phyloP scores from a whole-genome alignment of 2,113 vertebrate genomes.

The Apodemus sylvaticus region DNA sequence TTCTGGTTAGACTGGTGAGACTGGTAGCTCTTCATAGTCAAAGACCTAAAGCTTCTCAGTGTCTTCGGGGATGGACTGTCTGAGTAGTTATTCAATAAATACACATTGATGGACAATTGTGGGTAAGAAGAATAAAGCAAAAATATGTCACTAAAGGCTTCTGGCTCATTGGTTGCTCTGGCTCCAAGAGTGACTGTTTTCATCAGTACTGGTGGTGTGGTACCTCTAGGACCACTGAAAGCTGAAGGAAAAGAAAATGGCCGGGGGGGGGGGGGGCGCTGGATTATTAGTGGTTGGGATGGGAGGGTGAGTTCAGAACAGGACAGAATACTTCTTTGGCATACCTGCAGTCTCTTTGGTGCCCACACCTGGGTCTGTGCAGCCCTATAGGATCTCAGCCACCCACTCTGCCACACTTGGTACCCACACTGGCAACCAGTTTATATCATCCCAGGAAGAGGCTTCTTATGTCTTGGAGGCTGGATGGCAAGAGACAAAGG shows the following conservation, averaged over 20 bases:
- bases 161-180: neutral
- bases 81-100: slow-evolving; percentile 55
- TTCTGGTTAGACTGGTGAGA: slow-evolving; percentile 18
- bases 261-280: neutral
- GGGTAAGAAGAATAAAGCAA: slow-evolving; percentile 37
- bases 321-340: neutral
- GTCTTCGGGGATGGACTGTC: neutral
- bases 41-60: neutral
- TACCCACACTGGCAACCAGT: slow-evolving; percentile 19
- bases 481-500: neutral
- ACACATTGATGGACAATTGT: slow-evolving; percentile 45
- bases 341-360: neutral
- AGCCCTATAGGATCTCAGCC: neutral
- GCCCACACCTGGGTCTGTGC: neutral
- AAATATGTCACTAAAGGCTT: slow-evolving; percentile 41
- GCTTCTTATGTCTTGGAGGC: neutral
- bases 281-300: neutral
- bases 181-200: neutral
- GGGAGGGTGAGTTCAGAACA: neutral
- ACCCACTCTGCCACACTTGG: neutral
- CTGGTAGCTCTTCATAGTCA: slow-evolving; percentile 30
- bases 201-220: neutral
- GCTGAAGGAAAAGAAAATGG: slow-evolving; percentile 30
- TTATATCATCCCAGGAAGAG: slow-evolving; percentile 42
- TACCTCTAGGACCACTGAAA: neutral